Base-by-base conservation (phyloP, 2,888 invertebrate genomes). In the Oxytorus armatus region DNA sequence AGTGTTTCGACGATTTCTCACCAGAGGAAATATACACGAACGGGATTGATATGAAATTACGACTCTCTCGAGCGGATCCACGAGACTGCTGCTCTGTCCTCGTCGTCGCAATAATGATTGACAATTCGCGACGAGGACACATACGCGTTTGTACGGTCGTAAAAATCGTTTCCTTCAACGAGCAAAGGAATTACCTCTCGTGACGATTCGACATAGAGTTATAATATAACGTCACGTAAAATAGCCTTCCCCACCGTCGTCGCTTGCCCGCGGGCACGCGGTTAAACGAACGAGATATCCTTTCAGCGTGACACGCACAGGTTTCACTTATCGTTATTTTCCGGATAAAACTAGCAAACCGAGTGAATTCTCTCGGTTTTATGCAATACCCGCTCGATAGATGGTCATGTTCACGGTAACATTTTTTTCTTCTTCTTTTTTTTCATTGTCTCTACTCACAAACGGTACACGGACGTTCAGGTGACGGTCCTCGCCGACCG, bases 351-450 rank as follows among this genome's bases (percentile, higher is more conserved):
- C 39, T 53, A 44, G 59, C 61, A 55, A 59, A 33, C 66, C 70
- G 55, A 25, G 51, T 51, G 53, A 49, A 16, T 11, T 11, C 18
- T 36, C 65, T 51, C 73, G 18, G 23, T 18, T 72, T 80, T 80
- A 80, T 77, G 77, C 63, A 80, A 80, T 69, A 18, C 51, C 11
- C 55, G 23, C 63, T 47, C 47, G 63, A 49, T 72, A 49, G 44
- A 44, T 55, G 47, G 66, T 55, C 47, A 39, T 14, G 16, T 36
- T 36, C 16, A 23, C 36, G 18, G 44, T 47, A 42, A 10, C 8
- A 1, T 4, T 8, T 14, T 18, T 25, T 66, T 16, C 25, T 55
- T 42, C n/a, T 18, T 68, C 55, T 61, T 61, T 33, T 36, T 53
- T 59, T 61, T 42, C 57, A 18, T 29, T 16, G 21, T 39, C n/a